A percentile compares a stretch with the other conserved stretches of the same genome.
These are phyloP conservation scores for Buphagus erythrorhynchus DNA, from an alignment of 2,797 vertebrate genomes.

Conservation along the genomic window DNA sequence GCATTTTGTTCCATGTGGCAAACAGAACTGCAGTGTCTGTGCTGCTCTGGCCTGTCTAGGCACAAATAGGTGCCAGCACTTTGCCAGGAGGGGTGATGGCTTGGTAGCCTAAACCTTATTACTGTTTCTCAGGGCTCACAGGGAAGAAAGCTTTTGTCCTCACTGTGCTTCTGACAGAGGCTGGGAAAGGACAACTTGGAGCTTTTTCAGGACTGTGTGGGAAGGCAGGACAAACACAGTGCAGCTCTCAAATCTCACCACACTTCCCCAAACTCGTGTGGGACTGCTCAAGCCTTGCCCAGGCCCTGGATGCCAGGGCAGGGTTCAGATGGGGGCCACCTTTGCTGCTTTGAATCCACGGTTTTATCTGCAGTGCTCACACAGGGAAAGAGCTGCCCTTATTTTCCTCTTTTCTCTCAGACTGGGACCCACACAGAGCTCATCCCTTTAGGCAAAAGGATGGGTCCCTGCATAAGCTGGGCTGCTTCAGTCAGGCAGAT, in stretches of 20 bases:
- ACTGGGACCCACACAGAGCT: not conserved
- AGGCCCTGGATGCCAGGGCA: not conserved
- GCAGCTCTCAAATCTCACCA: not conserved
- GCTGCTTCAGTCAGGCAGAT: not conserved
- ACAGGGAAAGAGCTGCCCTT: not conserved
- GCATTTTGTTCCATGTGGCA: constrained; percentile 34
- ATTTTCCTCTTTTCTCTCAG: not conserved
- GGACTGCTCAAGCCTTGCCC: not conserved
- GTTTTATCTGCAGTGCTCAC: not conserved
- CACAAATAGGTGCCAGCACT: not conserved
- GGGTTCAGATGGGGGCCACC: not conserved
- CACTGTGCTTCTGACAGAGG: not conserved
- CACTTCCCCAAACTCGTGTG: not conserved
- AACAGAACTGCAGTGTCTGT: not conserved
- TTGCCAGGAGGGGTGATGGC: rapidly evolving
- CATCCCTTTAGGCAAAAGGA: not conserved
- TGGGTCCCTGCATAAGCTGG: not conserved
- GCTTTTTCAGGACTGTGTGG: not conserved
- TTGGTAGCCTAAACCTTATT: not conserved
- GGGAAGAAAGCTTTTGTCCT: not conserved
- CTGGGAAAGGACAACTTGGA: not conserved
- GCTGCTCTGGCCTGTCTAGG: not conserved
- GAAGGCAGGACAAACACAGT: not conserved
- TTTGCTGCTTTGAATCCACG: not conserved
- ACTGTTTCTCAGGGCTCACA: not conserved